These are phyloP conservation scores for Ceryle rudis DNA, from an alignment of 2,797 vertebrate species.

Conservation along the genomic window DNA sequence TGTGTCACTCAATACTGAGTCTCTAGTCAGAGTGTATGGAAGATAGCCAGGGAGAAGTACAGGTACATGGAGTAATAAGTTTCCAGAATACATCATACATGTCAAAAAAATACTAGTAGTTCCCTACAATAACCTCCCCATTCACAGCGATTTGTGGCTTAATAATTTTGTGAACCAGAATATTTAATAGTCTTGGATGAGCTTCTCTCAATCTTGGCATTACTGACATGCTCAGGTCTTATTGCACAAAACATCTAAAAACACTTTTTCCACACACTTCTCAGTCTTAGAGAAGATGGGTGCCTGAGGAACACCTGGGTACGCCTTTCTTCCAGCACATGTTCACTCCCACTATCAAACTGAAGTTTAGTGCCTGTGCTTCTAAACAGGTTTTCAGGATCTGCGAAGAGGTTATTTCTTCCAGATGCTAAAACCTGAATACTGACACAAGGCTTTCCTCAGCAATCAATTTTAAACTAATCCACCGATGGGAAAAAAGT, in stretches of 20 bases:
- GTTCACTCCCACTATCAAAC: background rate
- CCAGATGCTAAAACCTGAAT: background rate
- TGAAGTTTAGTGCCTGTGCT: background rate
- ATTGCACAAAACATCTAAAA: background rate
- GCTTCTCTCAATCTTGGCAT: background rate
- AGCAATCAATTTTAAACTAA: background rate
- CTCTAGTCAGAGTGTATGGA: background rate
- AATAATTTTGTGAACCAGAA: background rate
- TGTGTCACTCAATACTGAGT: background rate
- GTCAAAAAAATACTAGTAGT: background rate
- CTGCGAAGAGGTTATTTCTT: background rate
- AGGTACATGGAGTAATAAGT: background rate
- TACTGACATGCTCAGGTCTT: rapidly evolving
- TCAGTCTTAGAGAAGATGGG: rapidly evolving
- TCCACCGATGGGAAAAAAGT: background rate
- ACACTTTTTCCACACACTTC: background rate
- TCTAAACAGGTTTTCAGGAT: background rate
- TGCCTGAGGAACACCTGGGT: background rate
- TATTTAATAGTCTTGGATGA: background rate
- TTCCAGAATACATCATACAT: background rate
- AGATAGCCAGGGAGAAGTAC: background rate
- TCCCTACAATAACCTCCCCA: background rate
- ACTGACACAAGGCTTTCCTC: background rate
- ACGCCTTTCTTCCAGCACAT: background rate
- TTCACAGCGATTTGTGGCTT: background rate